Base-by-base conservation (phyloP, 2,888 invertebrate species). In the Lepidonotus clava region DNA sequence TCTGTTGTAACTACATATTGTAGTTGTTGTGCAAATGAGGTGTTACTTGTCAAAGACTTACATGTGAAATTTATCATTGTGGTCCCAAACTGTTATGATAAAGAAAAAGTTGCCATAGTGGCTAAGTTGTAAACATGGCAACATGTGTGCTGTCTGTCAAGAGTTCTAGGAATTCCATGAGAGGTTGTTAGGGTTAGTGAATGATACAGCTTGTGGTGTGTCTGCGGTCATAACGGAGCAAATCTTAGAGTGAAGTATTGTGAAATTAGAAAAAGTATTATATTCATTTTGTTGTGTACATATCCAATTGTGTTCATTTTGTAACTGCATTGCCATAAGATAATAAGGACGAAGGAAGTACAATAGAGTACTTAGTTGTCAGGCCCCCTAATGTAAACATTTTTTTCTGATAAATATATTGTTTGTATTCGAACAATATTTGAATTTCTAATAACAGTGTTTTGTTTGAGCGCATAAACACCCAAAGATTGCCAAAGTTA, bases 1-100 rank as follows among this genome's bases (percentile, higher is more conserved):
- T n/a, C 28, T 61, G 61, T 61, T 61, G 61, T 61, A 24, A 61
- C 61, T 61, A 61, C 61, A 61, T 61, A 61, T 61, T 61, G 61
- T 61, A 61, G n/a, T n/a, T n/a, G 61, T 61, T 28, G 61, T 61
- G 61, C 28, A 61, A 28, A 24, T 56, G 56, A 8, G n/a, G 56
- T 56, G 56, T 56, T 56, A 8, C 11, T 28, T 61, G 61, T 61
- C 28, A 61, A 61, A 61, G 61, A 61, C 61, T 61, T 61, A 46
- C 46, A 46, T 46, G 46, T 46, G 8, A 56, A 28, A 32, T 61
- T 24, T 61, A 32, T 61, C 24, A 28, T 14, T 61, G 61, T 61
- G 61, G 61, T 61, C 28, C 28, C 61, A 61, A 28, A 56, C 56
- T 56, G 56, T 53, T 53, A 53, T n/a, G 21, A 18, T n/a, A 53